Percentiles rank a stretch among this genome's conserved stretches.
Evolutionary conservation across 2,797 vertebrate species (phyloP).

Genomic region (Cirrhinus mrigala): DNA sequence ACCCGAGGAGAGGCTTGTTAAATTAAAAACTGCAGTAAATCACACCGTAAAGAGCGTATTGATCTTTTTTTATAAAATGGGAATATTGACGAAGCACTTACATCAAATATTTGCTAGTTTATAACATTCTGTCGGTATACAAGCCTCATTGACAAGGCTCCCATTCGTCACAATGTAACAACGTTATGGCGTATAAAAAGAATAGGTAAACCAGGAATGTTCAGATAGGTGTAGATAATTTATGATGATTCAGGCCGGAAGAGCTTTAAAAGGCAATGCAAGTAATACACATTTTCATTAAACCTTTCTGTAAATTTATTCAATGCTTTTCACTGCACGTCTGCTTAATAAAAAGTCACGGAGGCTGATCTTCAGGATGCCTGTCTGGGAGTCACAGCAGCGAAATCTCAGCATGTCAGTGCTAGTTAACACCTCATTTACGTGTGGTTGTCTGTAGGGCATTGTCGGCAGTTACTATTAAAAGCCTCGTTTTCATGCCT

Average conservation of each 20-base stretch:
- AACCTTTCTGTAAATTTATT: not conserved
- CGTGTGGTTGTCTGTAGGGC: not conserved
- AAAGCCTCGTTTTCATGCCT: conserved; percentile 41
- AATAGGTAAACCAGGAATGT: not conserved
- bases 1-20: conserved; percentile 69
- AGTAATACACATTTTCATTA: not conserved
- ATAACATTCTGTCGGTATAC: conserved; percentile 58
- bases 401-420: not conserved
- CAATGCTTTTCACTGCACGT: not conserved
- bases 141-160: conserved; percentile 4
- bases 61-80: conserved; percentile 74
- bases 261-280: conserved; percentile 5
- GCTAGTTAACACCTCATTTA: conserved; percentile 40
- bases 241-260: not conserved
- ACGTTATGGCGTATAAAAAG: conserved; percentile 15
- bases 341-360: not conserved
- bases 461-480: conserved; percentile 39
- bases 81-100: conserved; percentile 79
- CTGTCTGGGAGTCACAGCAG: conserved; percentile 28
- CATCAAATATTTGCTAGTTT: conserved; percentile 72
- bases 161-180: conserved; percentile 7
- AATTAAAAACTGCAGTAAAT: conserved; percentile 77
- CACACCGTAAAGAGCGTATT: conserved; percentile 71
- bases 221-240: not conserved
- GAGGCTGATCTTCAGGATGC: conserved; percentile 19